These are phyloP conservation scores for Misgurnus mizolepis DNA, from an alignment of 2,113 vertebrate species.

Conservation along the genomic window DNA sequence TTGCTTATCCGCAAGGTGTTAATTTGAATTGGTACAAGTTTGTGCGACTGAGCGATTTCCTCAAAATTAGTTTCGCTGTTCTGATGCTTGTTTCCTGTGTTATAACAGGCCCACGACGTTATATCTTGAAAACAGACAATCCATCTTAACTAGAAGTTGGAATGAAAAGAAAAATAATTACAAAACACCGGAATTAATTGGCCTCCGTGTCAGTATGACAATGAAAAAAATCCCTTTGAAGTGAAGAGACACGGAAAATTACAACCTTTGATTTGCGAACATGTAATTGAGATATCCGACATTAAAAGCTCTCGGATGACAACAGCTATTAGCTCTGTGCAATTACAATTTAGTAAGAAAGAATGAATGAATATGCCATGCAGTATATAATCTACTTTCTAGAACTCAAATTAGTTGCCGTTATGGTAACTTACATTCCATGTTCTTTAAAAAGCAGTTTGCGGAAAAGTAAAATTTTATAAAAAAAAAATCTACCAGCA, in stretches of 20 bases:
- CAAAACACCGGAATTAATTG: conserved; percentile 16
- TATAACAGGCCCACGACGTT: conserved; percentile 13
- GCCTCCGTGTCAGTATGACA: conserved; percentile 67
- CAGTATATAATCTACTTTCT: neutral
- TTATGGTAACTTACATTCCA: neutral
- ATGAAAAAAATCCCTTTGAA: conserved; percentile 71
- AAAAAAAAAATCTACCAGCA: conserved; percentile 18
- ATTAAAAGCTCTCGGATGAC: conserved; percentile 32
- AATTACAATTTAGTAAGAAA: conserved; percentile 60
- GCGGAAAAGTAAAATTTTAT: conserved; percentile 62
- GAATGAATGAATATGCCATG: neutral
- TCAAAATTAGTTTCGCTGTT: conserved; percentile 16
- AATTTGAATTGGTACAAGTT: conserved; percentile 27
- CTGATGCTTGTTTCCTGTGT: neutral
- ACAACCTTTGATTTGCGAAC: conserved; percentile 69
- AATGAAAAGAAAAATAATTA: conserved; percentile 12
- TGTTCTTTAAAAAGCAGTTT: conserved; percentile 38
- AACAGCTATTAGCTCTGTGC: conserved; percentile 6
- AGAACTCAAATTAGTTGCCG: conserved; percentile 5
- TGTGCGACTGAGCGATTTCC: neutral
- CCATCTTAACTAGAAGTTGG: conserved; percentile 4
- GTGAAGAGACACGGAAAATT: conserved; percentile 69
- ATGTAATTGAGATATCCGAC: conserved; percentile 65
- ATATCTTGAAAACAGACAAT: conserved; percentile 29
- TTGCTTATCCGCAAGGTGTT: conserved; percentile 32